Evolutionary conservation across 1,140 invertebrate species (phyloP).

Genomic region (Macrostomum lignano): DNA sequence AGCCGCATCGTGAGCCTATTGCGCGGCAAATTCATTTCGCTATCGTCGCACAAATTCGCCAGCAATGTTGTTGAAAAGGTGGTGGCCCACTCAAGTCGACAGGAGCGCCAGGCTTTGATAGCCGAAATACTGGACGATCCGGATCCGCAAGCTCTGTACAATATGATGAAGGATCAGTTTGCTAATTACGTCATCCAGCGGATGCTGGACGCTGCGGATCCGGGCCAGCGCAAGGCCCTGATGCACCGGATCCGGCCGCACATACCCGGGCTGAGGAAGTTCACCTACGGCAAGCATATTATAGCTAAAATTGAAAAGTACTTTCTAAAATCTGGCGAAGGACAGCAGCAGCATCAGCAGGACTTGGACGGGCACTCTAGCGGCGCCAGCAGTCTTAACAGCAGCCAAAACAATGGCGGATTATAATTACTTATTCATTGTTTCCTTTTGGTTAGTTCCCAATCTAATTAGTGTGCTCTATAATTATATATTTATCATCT

Average conservation of each 20-base stretch:
- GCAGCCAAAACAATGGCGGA: no score
- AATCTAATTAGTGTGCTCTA: no score
- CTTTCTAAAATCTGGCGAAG: no score
- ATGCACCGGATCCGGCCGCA: conserved; percentile 96
- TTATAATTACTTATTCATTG: no score
- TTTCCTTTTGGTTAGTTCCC: no score
- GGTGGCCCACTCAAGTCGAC: conserved; percentile 21
- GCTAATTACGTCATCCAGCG: conserved; percentile 99
- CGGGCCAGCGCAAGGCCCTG: conserved; percentile 71
- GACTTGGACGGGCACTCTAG: no score
- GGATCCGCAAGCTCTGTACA: neutral
- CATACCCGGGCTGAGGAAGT: conserved; percentile 72
- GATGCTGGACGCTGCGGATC: conserved; percentile 97
- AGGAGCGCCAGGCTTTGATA: conserved; percentile 21
- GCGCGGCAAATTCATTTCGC: conserved; percentile 62
- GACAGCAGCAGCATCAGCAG: no score
- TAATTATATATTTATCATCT: no score
- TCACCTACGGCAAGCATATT: conserved; percentile 86
- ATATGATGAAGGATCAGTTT: conserved; percentile 97
- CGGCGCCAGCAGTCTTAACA: no score
- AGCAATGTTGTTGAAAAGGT: conserved; percentile 30
- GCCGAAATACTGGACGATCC: conserved; percentile 18
- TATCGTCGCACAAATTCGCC: conserved; percentile 97
- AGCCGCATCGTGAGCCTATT: conserved; percentile 66
- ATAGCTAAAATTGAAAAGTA: conserved; percentile 6